Base-by-base conservation (phyloP, 30 jellyfish, hydroid and myxozoan genomes). In the Catostylus mosaicus region DNA sequence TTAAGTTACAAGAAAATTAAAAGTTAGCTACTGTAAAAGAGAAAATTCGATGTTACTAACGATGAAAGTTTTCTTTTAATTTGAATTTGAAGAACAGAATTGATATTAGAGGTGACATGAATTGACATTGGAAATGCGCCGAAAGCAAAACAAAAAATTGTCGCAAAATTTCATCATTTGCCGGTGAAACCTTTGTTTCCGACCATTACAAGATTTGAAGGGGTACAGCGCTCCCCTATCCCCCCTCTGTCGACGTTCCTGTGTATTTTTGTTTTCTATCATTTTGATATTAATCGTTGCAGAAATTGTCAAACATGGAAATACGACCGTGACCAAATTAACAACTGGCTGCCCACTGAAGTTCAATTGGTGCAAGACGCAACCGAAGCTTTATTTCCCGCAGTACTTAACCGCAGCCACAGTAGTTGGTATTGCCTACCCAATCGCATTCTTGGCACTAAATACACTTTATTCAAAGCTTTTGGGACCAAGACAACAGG, bases 401-500 rank as follows among this genome's bases (percentile, higher is more conserved):
- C 97, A 89, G 34, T 77, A 79, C 87, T 26, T 89, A 0, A 67
- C 95, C 8, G 95, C 90, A 27, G 88, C 88, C 0, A 31, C 83
- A 3, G n/a, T 82, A 40, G 90, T 80, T n/a, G 85, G 89, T 22
- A 56, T 83, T 33, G 97, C 95, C 24, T 89, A 89, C 46, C 91
- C 97, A 30, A 43, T 75, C 1, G 87, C 77, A 1, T 69, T 77
- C 29, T 89, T 89, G 63, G 77, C 83, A 52, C 32, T 82, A 1
- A 82, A 64, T 56, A 85, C 88, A 20, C 47, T 89, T 14, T 89
- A 72, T 67, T 80, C 97, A 22, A 89, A 89, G 31, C 36, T 82
- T 19, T 43, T 89, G 27, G 97, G 97, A 2, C 97, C 97, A 43
- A 56, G 83, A 67, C 88, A 85, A 26, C 97, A 89, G 90, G 97